A percentile compares a stretch with the other conserved stretches of the same genome.
These are phyloP conservation scores for Drosophila mauritiana DNA, from an alignment of 1,140 invertebrate species.

Conservation along the genomic window DNA sequence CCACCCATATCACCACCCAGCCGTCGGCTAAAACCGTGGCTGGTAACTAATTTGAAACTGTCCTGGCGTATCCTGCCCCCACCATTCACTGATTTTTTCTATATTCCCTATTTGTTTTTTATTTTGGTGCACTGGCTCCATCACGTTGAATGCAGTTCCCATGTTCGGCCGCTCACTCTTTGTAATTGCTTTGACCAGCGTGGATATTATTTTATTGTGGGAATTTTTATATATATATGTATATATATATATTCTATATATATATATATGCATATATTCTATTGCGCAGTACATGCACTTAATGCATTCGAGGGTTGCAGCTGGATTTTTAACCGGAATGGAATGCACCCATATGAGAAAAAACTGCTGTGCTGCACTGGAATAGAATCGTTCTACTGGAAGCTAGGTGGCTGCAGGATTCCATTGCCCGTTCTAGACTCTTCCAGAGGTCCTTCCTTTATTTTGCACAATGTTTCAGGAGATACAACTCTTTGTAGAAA, in stretches of 20 bases:
- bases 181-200: conserved; percentile 77
- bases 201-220: conserved; percentile 48
- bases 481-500: conserved; percentile 5
- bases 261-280: conserved; percentile 32
- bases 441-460: background rate
- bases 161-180: conserved; percentile 43
- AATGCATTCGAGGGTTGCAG: conserved; percentile 69
- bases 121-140: conserved; percentile 19
- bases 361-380: conserved; percentile 11
- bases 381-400: conserved; percentile 9
- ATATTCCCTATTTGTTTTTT: conserved; percentile 45
- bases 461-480: background rate
- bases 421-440: background rate
- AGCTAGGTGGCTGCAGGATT: background rate
- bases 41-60: conserved; percentile 71
- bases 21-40: conserved; percentile 49
- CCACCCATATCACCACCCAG: background rate
- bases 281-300: conserved; percentile 48
- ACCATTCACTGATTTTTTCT: conserved; percentile 33
- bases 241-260: conserved; percentile 5
- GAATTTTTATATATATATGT: conserved; percentile 19
- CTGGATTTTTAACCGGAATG: conserved; percentile 27
- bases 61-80: conserved; percentile 13
- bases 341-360: conserved; percentile 14
- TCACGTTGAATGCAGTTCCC: conserved; percentile 43